phyloP scores from a whole-genome alignment of 2,797 vertebrate genomes.

The Brachyrhaphis roseni region DNA sequence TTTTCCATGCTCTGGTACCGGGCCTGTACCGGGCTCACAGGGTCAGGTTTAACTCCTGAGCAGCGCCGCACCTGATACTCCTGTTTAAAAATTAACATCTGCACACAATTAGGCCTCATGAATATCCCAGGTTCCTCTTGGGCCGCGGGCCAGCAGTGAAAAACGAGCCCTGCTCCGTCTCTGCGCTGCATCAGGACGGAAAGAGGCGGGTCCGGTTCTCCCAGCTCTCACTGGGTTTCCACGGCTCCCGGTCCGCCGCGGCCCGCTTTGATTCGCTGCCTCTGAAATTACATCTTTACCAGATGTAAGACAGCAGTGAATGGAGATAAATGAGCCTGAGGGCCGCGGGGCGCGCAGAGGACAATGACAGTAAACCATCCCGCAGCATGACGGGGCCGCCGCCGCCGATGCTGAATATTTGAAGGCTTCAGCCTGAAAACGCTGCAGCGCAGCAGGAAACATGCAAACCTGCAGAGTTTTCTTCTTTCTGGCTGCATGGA shows the following conservation, averaged over 20 bases:
- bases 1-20: constrained; percentile 80
- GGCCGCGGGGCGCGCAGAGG: constrained; percentile 42
- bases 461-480: too few species aligned
- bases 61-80: constrained; percentile 81
- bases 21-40: constrained; percentile 79
- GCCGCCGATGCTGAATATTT: constrained; percentile 78
- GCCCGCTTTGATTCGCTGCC: constrained; percentile 56
- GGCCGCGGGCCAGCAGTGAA: constrained; percentile 65
- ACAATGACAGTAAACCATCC: constrained; percentile 64
- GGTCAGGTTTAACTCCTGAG: constrained; percentile 84
- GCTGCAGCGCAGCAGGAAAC: neutral
- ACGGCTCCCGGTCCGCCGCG: constrained; percentile 37
- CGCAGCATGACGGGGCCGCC: constrained; percentile 58
- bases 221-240: constrained; percentile 47
- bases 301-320: constrained; percentile 58
- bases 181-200: constrained; percentile 31
- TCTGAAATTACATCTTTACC: constrained; percentile 74
- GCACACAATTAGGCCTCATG: constrained; percentile 81
- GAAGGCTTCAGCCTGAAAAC: constrained; percentile 69
- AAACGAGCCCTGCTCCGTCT: constrained; percentile 58
- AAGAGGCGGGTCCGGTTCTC: constrained; percentile 45
- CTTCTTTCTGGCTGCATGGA: too few species aligned
- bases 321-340: constrained; percentile 57
- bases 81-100: constrained; percentile 85
- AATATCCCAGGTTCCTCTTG: constrained; percentile 76